phyloP scores from a whole-genome alignment of 2,888 invertebrate genomes.

The Tipula helvola region DNA sequence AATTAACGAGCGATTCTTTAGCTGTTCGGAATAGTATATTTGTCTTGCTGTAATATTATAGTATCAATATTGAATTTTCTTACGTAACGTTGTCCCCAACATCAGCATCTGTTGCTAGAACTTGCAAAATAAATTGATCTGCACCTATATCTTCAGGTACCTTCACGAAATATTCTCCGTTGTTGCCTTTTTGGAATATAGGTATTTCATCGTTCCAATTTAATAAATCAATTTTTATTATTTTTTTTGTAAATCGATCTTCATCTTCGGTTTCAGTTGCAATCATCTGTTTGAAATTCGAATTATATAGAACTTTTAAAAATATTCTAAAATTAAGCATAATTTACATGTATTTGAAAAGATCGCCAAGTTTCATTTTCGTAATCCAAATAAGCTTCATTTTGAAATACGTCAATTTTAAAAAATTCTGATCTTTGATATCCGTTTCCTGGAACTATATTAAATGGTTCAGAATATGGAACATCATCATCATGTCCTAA shows the following conservation, averaged over 20 bases:
- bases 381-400: conserved; percentile 44
- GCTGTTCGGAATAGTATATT: no score
- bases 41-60: no score
- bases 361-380: conserved; percentile 40
- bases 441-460: conserved; percentile 45
- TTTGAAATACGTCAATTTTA: conserved; percentile 39
- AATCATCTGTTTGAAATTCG: conserved; percentile 23
- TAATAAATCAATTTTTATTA: conserved; percentile 40
- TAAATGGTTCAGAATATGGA: conserved; percentile 39
- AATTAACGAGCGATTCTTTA: no score
- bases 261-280: conserved; percentile 18
- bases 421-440: conserved; percentile 48
- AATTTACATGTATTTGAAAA: conserved; percentile 33
- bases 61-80: conserved; percentile 21
- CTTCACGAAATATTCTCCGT: conserved; percentile 27
- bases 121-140: conserved; percentile 38
- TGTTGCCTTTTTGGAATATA: conserved; percentile 36
- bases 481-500: conserved; percentile 25
- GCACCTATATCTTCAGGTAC: conserved; percentile 44
- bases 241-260: conserved; percentile 22
- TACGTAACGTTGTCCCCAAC: conserved; percentile 45
- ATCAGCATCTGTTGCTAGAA: conserved; percentile 49
- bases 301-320: not conserved
- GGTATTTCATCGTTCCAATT: conserved; percentile 65
- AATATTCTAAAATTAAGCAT: not conserved